Percentiles rank a stretch among this genome's conserved stretches.
These are phyloP conservation scores for Venustoraphidia nigricollis DNA, from an alignment of 2,888 invertebrate species.

Conservation along the genomic window DNA sequence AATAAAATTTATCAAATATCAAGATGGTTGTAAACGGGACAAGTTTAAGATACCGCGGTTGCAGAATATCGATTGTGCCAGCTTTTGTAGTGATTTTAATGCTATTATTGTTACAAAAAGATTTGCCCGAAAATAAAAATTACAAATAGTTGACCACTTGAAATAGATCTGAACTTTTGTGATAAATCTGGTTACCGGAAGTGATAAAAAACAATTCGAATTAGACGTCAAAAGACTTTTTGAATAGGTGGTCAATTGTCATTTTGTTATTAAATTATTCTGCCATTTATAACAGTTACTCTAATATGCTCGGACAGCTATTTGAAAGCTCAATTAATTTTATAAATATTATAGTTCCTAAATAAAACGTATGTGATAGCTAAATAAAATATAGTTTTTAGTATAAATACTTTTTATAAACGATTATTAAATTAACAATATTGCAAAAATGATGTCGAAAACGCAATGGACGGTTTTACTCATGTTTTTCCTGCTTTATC, in stretches of 20 bases:
- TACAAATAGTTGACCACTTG: not conserved
- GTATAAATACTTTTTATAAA: not conserved
- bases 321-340: not conserved
- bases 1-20: no score
- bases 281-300: no score
- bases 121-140: slow-evolving; percentile 15
- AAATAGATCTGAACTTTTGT: no score
- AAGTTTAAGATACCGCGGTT: no score
- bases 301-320: not conserved
- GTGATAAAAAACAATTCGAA: no score
- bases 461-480: slow-evolving; percentile 64
- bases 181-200: no score
- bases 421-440: not conserved
- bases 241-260: not conserved
- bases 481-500: slow-evolving; percentile 57
- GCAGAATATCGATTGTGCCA: not conserved
- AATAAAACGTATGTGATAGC: not conserved
- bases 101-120: slow-evolving; percentile 18
- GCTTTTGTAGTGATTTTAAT: slow-evolving; percentile 15
- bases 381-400: not conserved
- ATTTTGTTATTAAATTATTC: not conserved
- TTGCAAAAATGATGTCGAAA: slow-evolving; percentile 55
- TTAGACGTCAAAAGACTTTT: not conserved
- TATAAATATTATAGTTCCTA: not conserved
- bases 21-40: no score